A percentile compares a stretch with the other conserved stretches of the same genome.
Conservation (phyloP, 2,888 invertebrate genomes). For the Clitarchus hookeri region DNA sequence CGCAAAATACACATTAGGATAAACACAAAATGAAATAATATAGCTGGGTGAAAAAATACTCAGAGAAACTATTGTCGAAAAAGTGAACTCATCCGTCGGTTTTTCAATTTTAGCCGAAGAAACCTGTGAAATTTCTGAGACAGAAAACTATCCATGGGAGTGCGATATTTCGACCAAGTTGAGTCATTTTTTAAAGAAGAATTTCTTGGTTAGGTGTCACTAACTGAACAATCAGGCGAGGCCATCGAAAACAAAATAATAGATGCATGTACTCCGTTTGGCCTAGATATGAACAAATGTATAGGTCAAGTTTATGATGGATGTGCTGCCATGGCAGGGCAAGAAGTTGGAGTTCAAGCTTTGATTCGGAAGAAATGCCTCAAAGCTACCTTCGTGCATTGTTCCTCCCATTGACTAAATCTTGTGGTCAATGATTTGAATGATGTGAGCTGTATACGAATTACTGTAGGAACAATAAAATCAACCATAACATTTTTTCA, state of each 20-base stretch:
- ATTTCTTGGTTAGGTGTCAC: conserved; percentile 38
- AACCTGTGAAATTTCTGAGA: conserved; percentile 47
- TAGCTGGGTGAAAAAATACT: conserved; percentile 43
- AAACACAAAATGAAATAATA: conserved; percentile 43
- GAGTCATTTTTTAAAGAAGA: conserved; percentile 29
- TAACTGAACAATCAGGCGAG: conserved; percentile 37
- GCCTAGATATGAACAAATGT: conserved; percentile 38
- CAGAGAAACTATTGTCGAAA: conserved; percentile 40
- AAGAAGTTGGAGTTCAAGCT: conserved; percentile 42
- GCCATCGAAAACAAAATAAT: conserved; percentile 38
- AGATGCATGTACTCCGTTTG: conserved; percentile 35
- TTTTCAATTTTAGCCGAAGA: conserved; percentile 47
- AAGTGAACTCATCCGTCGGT: conserved; percentile 33
- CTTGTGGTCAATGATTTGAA: no score
- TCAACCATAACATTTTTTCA: conserved; percentile 44
- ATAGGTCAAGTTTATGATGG: conserved; percentile 46
- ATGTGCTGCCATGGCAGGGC: conserved; percentile 45
- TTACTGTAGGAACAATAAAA: conserved; percentile 44
- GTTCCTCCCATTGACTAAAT: conserved; percentile 44
- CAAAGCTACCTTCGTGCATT: conserved; percentile 41
- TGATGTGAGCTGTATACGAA: conserved; percentile 44
- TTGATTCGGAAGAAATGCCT: conserved; percentile 25
- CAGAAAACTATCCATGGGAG: conserved; percentile 47
- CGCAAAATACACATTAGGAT: conserved; percentile 22
- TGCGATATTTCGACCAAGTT: conserved; percentile 24